Conservation (phyloP, 2,113 vertebrate genomes). For the Anguilla japonica region DNA sequence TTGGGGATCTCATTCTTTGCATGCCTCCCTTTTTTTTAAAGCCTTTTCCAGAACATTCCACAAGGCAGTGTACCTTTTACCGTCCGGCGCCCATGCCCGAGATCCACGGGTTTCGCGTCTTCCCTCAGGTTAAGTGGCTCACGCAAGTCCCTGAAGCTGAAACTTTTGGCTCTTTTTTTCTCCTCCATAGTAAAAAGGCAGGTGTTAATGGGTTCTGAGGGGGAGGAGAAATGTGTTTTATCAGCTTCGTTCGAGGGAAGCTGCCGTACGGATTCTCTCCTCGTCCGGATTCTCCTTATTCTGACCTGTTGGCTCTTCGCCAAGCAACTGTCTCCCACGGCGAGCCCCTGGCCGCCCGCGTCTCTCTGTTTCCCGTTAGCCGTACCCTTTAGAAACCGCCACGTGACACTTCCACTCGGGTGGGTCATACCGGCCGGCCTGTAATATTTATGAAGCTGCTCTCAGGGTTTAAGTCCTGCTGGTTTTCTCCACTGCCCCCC, state of each 20-base stretch:
- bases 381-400: constrained; percentile 44
- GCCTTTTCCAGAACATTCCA: neutral
- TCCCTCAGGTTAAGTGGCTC: constrained; percentile 56
- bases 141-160: constrained; percentile 34
- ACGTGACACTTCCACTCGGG: constrained; percentile 62
- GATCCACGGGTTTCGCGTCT: neutral
- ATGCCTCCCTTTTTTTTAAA: neutral
- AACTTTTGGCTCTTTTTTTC: constrained; percentile 26
- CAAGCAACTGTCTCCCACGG: neutral
- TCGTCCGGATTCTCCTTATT: constrained; percentile 35
- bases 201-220: constrained; percentile 56
- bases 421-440: constrained; percentile 48
- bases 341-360: neutral
- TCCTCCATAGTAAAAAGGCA: constrained; percentile 15
- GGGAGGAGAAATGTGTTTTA: constrained; percentile 40
- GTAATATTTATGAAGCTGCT: constrained; percentile 71
- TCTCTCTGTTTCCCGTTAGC: constrained; percentile 30
- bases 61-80: neutral
- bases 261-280: constrained; percentile 26
- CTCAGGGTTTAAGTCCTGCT: constrained; percentile 55
- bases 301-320: constrained; percentile 26
- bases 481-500: constrained; percentile 43
- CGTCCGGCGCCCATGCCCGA: neutral
- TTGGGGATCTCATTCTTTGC: neutral
- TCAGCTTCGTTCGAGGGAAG: constrained; percentile 21